A percentile compares a stretch with the other conserved stretches of the same genome.
phyloP scores from a whole-genome alignment of 2,797 vertebrate species.

The Rhinoraja longicauda region DNA sequence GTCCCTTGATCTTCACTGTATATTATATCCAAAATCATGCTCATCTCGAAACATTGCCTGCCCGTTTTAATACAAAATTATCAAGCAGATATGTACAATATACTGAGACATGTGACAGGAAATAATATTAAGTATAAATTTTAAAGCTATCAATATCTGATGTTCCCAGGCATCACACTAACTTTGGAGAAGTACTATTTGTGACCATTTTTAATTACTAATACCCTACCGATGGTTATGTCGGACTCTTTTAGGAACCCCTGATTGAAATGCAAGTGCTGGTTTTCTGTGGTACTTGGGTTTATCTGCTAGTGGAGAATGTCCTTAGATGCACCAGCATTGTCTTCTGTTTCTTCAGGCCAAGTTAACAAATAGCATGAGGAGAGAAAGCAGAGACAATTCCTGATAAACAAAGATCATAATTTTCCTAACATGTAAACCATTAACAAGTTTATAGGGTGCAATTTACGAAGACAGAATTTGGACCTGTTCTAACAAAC shows the following conservation, averaged over 20 bases:
- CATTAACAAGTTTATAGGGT: background rate
- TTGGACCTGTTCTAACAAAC: background rate
- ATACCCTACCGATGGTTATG: background rate
- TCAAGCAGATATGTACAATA: too few relatives aligned
- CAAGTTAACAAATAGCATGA: background rate
- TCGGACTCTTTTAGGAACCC: background rate
- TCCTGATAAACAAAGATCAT: background rate
- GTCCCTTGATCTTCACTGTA: too few relatives aligned
- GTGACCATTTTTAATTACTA: background rate
- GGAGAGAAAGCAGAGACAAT: background rate
- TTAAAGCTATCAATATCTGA: too few relatives aligned
- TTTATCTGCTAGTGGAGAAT: background rate
- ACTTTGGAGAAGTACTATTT: background rate
- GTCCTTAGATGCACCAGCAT: background rate
- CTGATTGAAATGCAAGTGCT: background rate
- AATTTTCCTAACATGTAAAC: background rate
- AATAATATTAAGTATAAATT: too few relatives aligned
- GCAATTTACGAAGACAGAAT: too few relatives aligned
- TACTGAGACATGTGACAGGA: too few relatives aligned
- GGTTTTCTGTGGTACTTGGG: background rate
- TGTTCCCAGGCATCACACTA: too few relatives aligned
- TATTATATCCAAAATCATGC: too few relatives aligned
- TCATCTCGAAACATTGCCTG: too few relatives aligned
- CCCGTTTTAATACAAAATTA: too few relatives aligned
- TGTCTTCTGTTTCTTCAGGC: background rate